Percentiles rank a stretch among this genome's conserved stretches.
These are phyloP conservation scores for Cheilosia urbana DNA, from an alignment of 2,888 invertebrate species.

Conservation along the genomic window DNA sequence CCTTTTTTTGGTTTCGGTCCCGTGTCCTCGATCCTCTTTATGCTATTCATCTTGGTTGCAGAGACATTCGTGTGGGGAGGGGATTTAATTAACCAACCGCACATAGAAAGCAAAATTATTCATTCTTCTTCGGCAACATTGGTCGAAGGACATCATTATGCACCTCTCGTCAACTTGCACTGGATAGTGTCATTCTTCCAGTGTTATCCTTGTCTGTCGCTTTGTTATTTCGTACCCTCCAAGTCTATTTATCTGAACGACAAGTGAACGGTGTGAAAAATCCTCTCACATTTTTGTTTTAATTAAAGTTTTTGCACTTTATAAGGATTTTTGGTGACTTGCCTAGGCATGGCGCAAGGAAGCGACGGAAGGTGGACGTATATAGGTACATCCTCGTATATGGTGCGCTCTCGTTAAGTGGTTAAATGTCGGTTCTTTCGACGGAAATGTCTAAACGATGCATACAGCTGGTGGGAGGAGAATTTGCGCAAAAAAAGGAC, in stretches of 20 bases:
- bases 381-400: background rate
- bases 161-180: conserved; percentile 48
- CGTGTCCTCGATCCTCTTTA: conserved; percentile 33
- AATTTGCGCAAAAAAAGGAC: conserved; percentile 17
- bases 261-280: conserved; percentile 61
- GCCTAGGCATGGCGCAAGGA: conserved; percentile 11
- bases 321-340: conserved; percentile 37
- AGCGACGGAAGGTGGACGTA: background rate
- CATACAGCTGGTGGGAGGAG: conserved; percentile 22
- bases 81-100: conserved; percentile 68
- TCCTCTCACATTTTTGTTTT: conserved; percentile 55
- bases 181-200: conserved; percentile 46
- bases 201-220: conserved; percentile 49
- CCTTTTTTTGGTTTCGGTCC: background rate
- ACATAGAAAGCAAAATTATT: conserved; percentile 59
- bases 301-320: conserved; percentile 68
- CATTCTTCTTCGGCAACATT: conserved; percentile 54
- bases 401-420: conserved; percentile 35
- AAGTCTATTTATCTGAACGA: conserved; percentile 51
- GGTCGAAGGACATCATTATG: conserved; percentile 64
- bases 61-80: background rate
- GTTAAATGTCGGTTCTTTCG: conserved; percentile 52
- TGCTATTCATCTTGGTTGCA: conserved; percentile 11
- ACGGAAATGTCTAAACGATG: conserved; percentile 47
- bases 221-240: conserved; percentile 6